Conservation (phyloP, 2,113 vertebrate genomes). For the Tauraco erythrolophus region DNA sequence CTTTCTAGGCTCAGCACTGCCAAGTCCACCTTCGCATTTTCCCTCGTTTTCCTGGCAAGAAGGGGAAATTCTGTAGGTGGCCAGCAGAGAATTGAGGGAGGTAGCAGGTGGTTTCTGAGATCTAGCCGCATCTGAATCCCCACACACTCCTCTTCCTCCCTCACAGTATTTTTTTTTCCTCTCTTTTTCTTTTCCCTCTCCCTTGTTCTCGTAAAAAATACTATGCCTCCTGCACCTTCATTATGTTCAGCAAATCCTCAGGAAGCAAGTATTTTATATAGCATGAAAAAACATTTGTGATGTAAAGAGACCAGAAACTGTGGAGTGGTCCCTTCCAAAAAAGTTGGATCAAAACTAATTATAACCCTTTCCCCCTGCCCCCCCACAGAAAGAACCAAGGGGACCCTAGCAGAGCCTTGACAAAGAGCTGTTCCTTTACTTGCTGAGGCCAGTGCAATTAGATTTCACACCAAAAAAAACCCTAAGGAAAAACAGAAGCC, state of each 20-base stretch:
- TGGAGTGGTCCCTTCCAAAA: neutral
- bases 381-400: neutral
- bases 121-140: neutral
- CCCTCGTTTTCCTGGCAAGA: neutral
- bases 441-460: neutral
- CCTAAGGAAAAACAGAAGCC: neutral
- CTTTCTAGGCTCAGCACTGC: neutral
- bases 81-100: constrained; percentile 19
- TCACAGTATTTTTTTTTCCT: neutral
- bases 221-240: constrained; percentile 4
- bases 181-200: neutral
- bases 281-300: neutral
- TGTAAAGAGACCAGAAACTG: neutral
- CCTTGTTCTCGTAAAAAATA: neutral
- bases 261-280: constrained; percentile 19
- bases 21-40: constrained; percentile 8
- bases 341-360: constrained; percentile 22
- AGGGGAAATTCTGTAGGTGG: constrained; percentile 15
- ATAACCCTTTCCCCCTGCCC: neutral
- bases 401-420: neutral
- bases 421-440: neutral
- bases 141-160: neutral
- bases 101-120: constrained; percentile 20
- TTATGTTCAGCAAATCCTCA: constrained; percentile 43
- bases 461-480: neutral